Conservation (phyloP, 2,888 invertebrate genomes). For the Cacoxenus indagator region DNA sequence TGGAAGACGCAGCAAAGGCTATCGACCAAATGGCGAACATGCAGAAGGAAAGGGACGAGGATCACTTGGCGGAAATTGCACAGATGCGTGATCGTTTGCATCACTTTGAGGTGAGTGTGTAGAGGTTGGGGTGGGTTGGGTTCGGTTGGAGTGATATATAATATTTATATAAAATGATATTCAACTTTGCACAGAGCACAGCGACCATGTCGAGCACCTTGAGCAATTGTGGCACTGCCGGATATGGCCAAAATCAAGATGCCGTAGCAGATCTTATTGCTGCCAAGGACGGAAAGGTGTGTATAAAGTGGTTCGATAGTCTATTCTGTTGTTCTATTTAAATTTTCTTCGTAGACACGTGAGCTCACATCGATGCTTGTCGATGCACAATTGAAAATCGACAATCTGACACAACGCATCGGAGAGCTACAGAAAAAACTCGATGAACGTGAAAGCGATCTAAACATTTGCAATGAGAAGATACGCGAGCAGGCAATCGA, state of each 20-base stretch:
- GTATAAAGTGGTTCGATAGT: neutral
- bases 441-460: conserved; percentile 66
- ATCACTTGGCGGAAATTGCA: conserved; percentile 60
- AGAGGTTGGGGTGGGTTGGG: neutral
- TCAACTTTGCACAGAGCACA: conserved; percentile 31
- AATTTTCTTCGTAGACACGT: neutral
- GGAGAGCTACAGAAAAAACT: conserved; percentile 30
- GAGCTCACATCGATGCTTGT: neutral
- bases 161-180: neutral
- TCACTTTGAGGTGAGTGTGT: conserved; percentile 56
- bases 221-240: neutral
- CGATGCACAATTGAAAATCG: conserved; percentile 33
- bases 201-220: no score
- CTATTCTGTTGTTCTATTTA: neutral
- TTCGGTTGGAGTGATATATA: neutral
- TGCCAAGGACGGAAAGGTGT: conserved; percentile 37
- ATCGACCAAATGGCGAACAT: conserved; percentile 81
- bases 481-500: conserved; percentile 69
- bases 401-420: conserved; percentile 16
- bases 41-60: conserved; percentile 72
- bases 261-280: conserved; percentile 22
- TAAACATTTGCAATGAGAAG: conserved; percentile 66
- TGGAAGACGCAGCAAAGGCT: conserved; percentile 88
- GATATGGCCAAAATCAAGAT: neutral
- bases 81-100: conserved; percentile 67